phyloP scores from a whole-genome alignment of 2,888 invertebrate species.

The Geophilus truncorum region DNA sequence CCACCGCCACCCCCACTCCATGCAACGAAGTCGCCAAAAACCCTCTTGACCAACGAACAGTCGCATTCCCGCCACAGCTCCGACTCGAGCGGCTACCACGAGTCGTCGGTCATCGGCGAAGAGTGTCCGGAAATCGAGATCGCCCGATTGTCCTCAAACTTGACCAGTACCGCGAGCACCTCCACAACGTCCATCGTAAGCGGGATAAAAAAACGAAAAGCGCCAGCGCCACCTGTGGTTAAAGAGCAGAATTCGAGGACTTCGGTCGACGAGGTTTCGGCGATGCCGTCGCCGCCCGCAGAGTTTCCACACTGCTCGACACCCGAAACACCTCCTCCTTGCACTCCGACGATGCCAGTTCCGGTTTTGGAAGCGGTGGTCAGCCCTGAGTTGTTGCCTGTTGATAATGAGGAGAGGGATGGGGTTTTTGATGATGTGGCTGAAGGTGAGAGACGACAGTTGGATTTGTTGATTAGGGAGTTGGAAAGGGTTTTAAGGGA shows the following conservation, averaged over 20 bases:
- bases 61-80: constrained; percentile 63
- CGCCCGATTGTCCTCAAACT: background rate
- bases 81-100: constrained; percentile 68
- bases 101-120: constrained; percentile 62
- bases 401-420: background rate
- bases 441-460: background rate
- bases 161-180: background rate
- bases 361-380: too few relatives aligned
- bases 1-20: constrained; percentile 40
- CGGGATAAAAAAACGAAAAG: constrained; percentile 27
- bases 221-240: background rate
- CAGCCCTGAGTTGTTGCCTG: background rate
- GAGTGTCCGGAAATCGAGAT: constrained; percentile 50
- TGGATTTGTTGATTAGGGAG: background rate
- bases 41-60: constrained; percentile 38
- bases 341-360: too few relatives aligned
- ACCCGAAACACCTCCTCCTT: background rate
- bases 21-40: constrained; percentile 31
- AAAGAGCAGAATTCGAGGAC: background rate
- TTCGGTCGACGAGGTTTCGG: background rate
- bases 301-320: background rate
- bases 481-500: background rate
- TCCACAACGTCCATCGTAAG: background rate
- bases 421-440: background rate
- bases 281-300: background rate